Base-by-base conservation (phyloP, 2,113 vertebrate genomes). In the Camelus bactrianus region DNA sequence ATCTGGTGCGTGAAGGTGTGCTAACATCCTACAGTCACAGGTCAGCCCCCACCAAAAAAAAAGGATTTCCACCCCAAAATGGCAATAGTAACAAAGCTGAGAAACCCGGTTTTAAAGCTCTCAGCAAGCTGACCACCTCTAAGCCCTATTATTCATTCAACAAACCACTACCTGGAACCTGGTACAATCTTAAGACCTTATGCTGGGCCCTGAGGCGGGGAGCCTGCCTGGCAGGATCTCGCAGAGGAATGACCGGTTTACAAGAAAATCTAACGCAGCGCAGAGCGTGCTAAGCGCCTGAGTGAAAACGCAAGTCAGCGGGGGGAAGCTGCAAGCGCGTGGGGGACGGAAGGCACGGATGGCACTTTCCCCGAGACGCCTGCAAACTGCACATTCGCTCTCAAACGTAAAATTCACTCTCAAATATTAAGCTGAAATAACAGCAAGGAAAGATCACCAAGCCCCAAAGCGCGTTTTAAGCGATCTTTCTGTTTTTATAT, bases 381-480 rank as follows among this genome's bases (percentile, higher is more conserved):
- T n/a, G 9, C 56, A 73, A 79, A 64, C 73, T 73, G 30, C 56
- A 12, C 54, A 19, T 28, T 70, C 70, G 26, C 8, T 60, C 73
- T n/a, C 73, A 89, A 50, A 89, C 28, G n/a, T 12, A 70, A 91
- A 58, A 81, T 58, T 52, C 3, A 1, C 26, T 67, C n/a, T 83
- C 35, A 38, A 87, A 88, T 46, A 38, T 30, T 28, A 80, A 94
- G 46, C 22, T 58, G 65, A 92, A 84, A 77, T 72, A 62, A 91
- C 69, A 65, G 10, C 60, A 76, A 46, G 19, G 62, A 86, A 91
- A 82, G n/a, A 54, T 72, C 81, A 58, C n/a, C 73, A 93, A 92
- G 52, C 54, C 60, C 48, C 16, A 9, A 30, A 65, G 62, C 50
- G n/a, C 26, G 60, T 93, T 86, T 30, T 56, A 81, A 93, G 30